Evolutionary conservation across 1,140 invertebrate species (phyloP), one percentile per base, ranked within the genome.

Genomic region (Drosophila ogumai): DNA sequence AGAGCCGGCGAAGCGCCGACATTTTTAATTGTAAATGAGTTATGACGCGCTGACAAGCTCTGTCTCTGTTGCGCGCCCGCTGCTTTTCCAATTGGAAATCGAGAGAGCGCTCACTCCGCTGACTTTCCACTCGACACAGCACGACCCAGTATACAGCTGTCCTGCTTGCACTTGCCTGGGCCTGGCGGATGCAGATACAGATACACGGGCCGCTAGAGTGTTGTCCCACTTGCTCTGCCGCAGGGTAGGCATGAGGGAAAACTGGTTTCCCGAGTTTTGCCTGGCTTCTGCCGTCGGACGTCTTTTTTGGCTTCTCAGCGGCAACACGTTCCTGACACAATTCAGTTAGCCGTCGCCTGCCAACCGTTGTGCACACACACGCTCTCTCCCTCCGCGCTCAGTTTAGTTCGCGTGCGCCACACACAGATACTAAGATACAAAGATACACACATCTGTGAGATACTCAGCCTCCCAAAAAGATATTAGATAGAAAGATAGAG

Each of bases 11-110:
- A 64, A 81, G 81, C 88, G 91, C 91, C 91, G 91, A 92, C 91
- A 92, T 92, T 92, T 92, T 92, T 92, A 92, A 92, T 92, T 92
- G 91, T 91, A 91, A 91, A 92, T 91, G 91, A 92, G 82, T 92
- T 92, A 92, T 92, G 77, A 91, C 81, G 79, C 82, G 55, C 68
- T 60, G 61, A 73, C 59, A 56, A 47, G 49, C 58, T 50, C 54
- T 57, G 64, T 88, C 84, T 88, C 64, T 63, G 65, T 65, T 80
- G 57, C 74, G 55, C 64, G 34, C 69, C 63, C 64, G 50, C 72
- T 75, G 36, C 47, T 60, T 64, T 55, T 65, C 63, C 73, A 34
- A 65, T 75, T 69, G 66, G 66, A 69, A 69, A 66, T 40, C 17
- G 64, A 69, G 60, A 40, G 68, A 71, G 64, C 40, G 50, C 36